Evolutionary conservation across 2,113 vertebrate species (phyloP), one percentile per base, ranked within the genome.

Genomic region (Pelusios castaneus): DNA sequence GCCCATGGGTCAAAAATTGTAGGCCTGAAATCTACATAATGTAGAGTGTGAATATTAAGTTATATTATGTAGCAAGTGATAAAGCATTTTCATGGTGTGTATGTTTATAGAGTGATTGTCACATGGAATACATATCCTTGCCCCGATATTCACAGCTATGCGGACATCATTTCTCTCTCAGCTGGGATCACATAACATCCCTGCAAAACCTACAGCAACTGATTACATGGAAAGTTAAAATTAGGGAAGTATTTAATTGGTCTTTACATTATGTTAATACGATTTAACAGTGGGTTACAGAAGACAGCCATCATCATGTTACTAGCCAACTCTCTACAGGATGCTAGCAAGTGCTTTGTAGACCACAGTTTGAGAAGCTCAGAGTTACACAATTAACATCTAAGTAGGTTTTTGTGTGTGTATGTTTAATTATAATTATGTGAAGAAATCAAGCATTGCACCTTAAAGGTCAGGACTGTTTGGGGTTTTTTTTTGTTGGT

Each of bases 221-320:
- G 2, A 19, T 76, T 93, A 27, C 1, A 51, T 77, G 22, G 45
- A 84, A 9, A 11, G 31, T 5, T 95, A 88, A 60, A 17, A 8
- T 67, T 89, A 89, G 76, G 19, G 25, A 79, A n/a, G 21, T 76
- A 75, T 45, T 84, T 54, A 73, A 56, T 0, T 82, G 51, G 60
- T 54, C 9, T 5, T 38, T 8, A 78, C 52, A 21, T 73, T 43
- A 13, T 75, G 60, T 43, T 80, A 45, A 38, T 87, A 27, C 4
- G 17, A 49, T 76, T 94, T 45, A 49, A 4, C 0, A 1, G 2
- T 9, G 34, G 24, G 47, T n/a, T 81, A 49, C n/a, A 51, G 58
- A 67, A 82, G 21, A 27, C 2, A 2, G 24, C 14, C 79, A 86
- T 82, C 41, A 51, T 7, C n/a, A 54, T 0, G 0, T 0, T 0